Conservation (phyloP, 1,140 invertebrate genomes). For the Drosophila kurseongensis region DNA sequence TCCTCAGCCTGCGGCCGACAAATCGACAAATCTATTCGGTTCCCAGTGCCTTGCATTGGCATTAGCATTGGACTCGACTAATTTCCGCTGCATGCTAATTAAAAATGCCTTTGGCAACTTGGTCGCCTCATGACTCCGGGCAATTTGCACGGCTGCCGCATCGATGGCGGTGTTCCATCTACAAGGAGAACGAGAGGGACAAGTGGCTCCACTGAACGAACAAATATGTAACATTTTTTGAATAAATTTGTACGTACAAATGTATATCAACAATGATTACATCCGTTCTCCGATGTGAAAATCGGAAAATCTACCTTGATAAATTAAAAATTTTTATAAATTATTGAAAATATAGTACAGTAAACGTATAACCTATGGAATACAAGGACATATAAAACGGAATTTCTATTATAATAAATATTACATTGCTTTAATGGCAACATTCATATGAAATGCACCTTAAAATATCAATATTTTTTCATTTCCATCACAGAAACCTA, state of each 20-base stretch:
- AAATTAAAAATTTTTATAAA: no score
- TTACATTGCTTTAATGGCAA: no score
- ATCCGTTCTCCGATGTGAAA: no score
- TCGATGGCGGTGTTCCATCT: constrained; percentile 4
- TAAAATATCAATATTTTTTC: no score
- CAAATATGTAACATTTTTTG: neutral
- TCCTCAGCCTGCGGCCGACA: constrained; percentile 2
- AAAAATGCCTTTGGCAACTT: constrained; percentile 68
- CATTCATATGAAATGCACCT: no score
- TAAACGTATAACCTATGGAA: no score
- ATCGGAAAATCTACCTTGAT: no score
- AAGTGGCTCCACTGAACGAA: constrained; percentile 45
- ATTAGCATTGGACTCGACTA: constrained; percentile 44
- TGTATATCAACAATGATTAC: no score
- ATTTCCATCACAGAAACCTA: no score
- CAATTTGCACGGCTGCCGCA: constrained; percentile 62
- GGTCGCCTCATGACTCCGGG: constrained; percentile 60
- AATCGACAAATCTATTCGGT: constrained; percentile 30
- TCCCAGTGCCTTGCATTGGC: constrained; percentile 32
- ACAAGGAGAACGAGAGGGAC: constrained; percentile 18
- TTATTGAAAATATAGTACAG: no score
- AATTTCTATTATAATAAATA: no score
- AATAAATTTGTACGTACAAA: neutral
- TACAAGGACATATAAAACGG: no score
- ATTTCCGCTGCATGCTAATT: constrained; percentile 78